A percentile compares a stretch with the other conserved stretches of the same genome.
These are phyloP conservation scores for Drosophila kanekoi DNA, from an alignment of 2,888 invertebrate species.

Conservation along the genomic window DNA sequence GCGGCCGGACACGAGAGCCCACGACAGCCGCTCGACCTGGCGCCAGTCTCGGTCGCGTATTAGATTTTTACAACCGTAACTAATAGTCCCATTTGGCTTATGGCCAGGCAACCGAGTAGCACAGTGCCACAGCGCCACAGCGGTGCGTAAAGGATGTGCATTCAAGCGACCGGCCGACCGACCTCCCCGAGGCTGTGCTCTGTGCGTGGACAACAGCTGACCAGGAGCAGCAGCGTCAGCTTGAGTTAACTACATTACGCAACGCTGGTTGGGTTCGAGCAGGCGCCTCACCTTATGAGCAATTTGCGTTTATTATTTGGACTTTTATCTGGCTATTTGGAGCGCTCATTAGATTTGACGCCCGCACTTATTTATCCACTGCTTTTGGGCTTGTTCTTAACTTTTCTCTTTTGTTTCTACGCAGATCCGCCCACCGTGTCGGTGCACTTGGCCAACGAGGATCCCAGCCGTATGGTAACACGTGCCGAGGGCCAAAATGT, in stretches of 20 bases:
- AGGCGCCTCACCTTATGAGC: slow-evolving; percentile 71
- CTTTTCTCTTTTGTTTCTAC: slow-evolving; percentile 52
- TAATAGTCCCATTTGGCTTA: slow-evolving; percentile 79
- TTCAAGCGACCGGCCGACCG: slow-evolving; percentile 28
- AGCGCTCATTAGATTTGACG: slow-evolving; percentile 79
- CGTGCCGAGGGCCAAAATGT: slow-evolving; percentile 91
- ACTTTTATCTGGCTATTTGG: slow-evolving; percentile 81
- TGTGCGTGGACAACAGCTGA: slow-evolving; percentile 21
- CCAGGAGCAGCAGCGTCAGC: slow-evolving; percentile 50
- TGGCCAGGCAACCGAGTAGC: slow-evolving; percentile 60
- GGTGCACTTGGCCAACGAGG: slow-evolving; percentile 88
- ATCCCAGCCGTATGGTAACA: slow-evolving; percentile 87
- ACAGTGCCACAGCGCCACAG: slow-evolving; percentile 5
- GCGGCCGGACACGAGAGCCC: slow-evolving; percentile 25
- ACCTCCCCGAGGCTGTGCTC: background rate
- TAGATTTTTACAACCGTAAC: slow-evolving; percentile 80
- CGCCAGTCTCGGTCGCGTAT: slow-evolving; percentile 71
- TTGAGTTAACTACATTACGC: slow-evolving; percentile 75
- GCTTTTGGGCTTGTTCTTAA: slow-evolving; percentile 13
- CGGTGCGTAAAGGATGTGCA: slow-evolving; percentile 37
- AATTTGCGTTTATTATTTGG: slow-evolving; percentile 82
- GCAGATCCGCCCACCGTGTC: slow-evolving; percentile 93
- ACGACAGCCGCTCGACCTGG: slow-evolving; percentile 22
- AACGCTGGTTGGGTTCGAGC: slow-evolving; percentile 28
- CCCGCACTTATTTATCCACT: slow-evolving; percentile 47